Base-by-base conservation (phyloP, 2,888 invertebrate species). In the Mythimna ferrago region DNA sequence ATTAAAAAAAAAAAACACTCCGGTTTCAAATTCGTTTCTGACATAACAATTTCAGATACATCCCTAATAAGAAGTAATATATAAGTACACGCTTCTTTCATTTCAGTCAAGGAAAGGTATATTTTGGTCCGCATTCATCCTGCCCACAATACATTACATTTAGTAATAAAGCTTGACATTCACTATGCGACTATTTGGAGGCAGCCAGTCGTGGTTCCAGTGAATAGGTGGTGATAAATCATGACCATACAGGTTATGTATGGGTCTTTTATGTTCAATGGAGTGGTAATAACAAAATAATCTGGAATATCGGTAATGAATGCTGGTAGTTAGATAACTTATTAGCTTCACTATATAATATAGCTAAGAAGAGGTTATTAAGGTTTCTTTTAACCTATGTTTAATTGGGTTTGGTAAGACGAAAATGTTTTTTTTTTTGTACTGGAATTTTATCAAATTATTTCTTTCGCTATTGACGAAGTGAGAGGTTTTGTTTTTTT, bases 141-240 rank as follows among this genome's bases (percentile, higher is more conserved):
- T 9, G 19, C n/a, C 35, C 44, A 58, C 57, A 62, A 58, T 60
- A 54, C 26, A 16, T 58, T 56, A 61, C 32, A 64, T 73, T 44
- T 6, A 41, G 32, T 53, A 66, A 62, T 68, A 78, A 57, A 67
- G 74, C 51, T 56, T 57, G 53, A 32, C 67, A 80, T 80, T 65
- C 64, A 60, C 6, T 79, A 16, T 21, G 32, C 71, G 65, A 56
- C 58, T 62, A 71, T 80, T 68, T 63, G 65, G 32, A 70, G 61
- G 57, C 71, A 80, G 80, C 68, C 71, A 76, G 35, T 53, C 76
- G 65, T 69, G 48, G 57, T 26, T 9, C 14, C 58, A 5, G 6
- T 66, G 80, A 76, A 62, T 68, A 54, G 62, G 26, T 0, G 14
- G 19, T 57, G 51, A 80, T 76, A 68, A 71, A 80, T 80, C 71